A percentile compares a stretch with the other conserved stretches of the same genome.
Conservation (phyloP, 2,888 invertebrate genomes). For the Ichneumoninae sp. region DNA sequence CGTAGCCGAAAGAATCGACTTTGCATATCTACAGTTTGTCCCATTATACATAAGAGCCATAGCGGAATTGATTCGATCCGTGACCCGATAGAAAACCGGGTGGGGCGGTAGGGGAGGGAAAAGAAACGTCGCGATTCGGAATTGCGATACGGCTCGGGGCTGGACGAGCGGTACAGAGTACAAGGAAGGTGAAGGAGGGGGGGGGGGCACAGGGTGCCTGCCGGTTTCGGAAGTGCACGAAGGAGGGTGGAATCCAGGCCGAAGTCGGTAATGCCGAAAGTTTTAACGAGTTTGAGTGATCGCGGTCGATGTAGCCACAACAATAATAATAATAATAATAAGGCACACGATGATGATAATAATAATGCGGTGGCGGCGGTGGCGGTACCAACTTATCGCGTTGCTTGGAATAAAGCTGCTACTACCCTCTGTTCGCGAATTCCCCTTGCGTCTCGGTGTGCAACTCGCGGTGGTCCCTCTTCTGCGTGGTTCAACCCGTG, state of each 20-base stretch:
- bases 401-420: conserved; percentile 74
- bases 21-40: conserved; percentile 18
- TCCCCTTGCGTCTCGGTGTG: conserved; percentile 27
- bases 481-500: conserved; percentile 46
- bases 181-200: conserved; percentile 53
- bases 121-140: conserved; percentile 65
- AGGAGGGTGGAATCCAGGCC: conserved; percentile 79
- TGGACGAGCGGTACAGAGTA: conserved; percentile 49
- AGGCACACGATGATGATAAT: conserved; percentile 67
- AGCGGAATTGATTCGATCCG: conserved; percentile 35
- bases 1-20: not conserved
- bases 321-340: conserved; percentile 81
- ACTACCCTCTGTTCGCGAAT: conserved; percentile 61
- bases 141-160: conserved; percentile 62
- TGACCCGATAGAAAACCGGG: conserved; percentile 50
- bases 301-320: conserved; percentile 83
- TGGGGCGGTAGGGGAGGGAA: conserved; percentile 9
- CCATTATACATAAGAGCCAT: conserved; percentile 10
- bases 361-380: conserved; percentile 74
- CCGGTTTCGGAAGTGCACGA: conserved; percentile 73
- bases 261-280: conserved; percentile 83
- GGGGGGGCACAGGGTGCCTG: conserved; percentile 41
- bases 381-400: conserved; percentile 80
- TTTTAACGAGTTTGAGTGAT: conserved; percentile 84
- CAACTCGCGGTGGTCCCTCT: conserved; percentile 45